Evolutionary conservation across 2,113 vertebrate species (phyloP), one percentile per base, ranked within the genome.

Genomic region (Rostratula benghalensis): DNA sequence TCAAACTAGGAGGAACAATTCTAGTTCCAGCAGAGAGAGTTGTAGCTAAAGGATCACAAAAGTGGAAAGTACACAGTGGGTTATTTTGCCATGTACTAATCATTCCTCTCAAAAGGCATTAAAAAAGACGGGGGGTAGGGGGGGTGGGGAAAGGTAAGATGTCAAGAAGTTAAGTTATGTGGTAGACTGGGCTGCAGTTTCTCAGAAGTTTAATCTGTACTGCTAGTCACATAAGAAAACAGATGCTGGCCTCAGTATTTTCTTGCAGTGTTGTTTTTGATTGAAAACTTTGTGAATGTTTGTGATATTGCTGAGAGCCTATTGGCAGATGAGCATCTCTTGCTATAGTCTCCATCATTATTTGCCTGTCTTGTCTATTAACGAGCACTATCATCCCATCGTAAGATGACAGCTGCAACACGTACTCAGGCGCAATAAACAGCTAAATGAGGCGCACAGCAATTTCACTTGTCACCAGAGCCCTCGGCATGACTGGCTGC

Each of bases 401-500:
- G 97, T 98, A 97, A 98, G 98, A 98, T 98, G 98, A 98, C 98
- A 98, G 98, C 98, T 98, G 98, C 98, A 98, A 98, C 98, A 98
- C 98, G 98, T 98, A 98, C 98, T 98, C 98, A 98, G 98, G 98
- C 98, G 98, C 98, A 98, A 98, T 98, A 98, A 98, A 98, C 98
- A 98, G 98, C 98, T 98, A 98, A 98, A 98, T 98, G 98, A 98
- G 98, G 98, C 98, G 98, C 98, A 98, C 98, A 98, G 98, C 98
- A 98, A 98, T 98, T 98, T 98, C 98, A 97, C 98, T 98, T 98
- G 98, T 98, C 98, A 98, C 98, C 98, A 98, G 98, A 98, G 98
- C 98, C 98, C 98, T 98, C 98, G 98, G 98, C 98, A 98, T 97
- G 98, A 98, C 98, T 98, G 98, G 98, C 98, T 98, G 98, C 98